These are phyloP conservation scores for Sminthopsis crassicaudata DNA, from an alignment of 2,113 vertebrate species.

Conservation along the genomic window DNA sequence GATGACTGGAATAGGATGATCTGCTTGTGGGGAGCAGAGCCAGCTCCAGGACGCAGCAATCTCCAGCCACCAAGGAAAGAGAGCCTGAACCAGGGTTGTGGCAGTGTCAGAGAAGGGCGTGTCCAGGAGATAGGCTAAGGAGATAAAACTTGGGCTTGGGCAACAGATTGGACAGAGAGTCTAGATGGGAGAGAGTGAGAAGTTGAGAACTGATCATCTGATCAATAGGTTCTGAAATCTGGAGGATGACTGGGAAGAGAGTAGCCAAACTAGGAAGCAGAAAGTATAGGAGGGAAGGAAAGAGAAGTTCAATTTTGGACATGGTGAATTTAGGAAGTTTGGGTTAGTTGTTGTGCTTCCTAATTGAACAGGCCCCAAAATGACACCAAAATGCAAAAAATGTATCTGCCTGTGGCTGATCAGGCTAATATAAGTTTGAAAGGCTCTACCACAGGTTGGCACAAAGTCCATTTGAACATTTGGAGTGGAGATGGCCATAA, in stretches of 20 bases:
- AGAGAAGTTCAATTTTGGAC: neutral
- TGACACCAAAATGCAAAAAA: too few species aligned
- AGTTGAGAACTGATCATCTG: neutral
- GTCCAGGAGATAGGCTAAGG: neutral
- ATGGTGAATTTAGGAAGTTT: neutral
- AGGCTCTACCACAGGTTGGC: neutral
- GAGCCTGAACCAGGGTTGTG: neutral
- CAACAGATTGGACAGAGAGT: neutral
- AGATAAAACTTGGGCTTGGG: neutral
- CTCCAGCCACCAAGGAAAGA: neutral
- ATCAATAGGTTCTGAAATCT: neutral
- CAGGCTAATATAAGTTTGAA: neutral
- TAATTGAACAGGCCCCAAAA: neutral
- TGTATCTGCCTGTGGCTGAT: too few species aligned
- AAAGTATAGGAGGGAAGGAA: neutral
- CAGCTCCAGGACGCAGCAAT: neutral
- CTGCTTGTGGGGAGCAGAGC: neutral
- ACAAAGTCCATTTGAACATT: neutral
- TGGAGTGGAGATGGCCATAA: neutral
- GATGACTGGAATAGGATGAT: neutral
- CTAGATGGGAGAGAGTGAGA: neutral
- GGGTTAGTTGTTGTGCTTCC: neutral
- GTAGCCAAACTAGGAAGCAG: neutral
- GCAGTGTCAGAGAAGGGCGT: neutral
- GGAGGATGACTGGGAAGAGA: neutral